A percentile compares a stretch with the other conserved stretches of the same genome.
Conservation (phyloP, 2,888 invertebrate genomes). For the Onchidella celtica region DNA sequence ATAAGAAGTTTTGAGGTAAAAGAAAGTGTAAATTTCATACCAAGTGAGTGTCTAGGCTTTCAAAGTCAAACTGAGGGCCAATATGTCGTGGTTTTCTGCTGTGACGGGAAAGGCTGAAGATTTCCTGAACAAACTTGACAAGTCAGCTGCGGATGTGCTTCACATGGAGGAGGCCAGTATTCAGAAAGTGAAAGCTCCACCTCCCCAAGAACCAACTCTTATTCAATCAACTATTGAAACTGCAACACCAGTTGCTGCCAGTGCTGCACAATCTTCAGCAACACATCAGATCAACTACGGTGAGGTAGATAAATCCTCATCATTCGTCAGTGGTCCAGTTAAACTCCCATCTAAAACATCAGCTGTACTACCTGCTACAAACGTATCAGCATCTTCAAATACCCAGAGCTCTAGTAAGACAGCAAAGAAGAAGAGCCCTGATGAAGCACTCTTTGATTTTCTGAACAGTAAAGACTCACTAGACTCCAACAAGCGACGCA, state of each 20-base stretch:
- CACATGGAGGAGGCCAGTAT: constrained; percentile 57
- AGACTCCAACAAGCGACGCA: constrained; percentile 63
- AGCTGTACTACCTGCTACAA: constrained; percentile 36
- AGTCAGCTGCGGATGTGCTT: constrained; percentile 86
- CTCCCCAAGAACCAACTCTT: constrained; percentile 10
- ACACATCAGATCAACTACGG: constrained; percentile 56
- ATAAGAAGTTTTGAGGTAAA: too few relatives aligned
- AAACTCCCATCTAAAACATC: constrained; percentile 25
- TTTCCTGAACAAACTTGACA: constrained; percentile 87
- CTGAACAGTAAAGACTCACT: constrained; percentile 77
- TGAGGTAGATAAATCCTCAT: constrained; percentile 34
- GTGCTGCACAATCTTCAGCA: constrained; percentile 68
- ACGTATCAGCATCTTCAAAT: constrained; percentile 36
- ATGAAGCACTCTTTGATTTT: constrained; percentile 81
- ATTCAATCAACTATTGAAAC: constrained; percentile 6
- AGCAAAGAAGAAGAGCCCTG: constrained; percentile 73
- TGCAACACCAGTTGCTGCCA: constrained; percentile 41
- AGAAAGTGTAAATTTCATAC: too few relatives aligned
- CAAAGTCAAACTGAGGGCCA: too few relatives aligned
- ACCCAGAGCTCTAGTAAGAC: constrained; percentile 47
- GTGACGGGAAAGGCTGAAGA: constrained; percentile 88
- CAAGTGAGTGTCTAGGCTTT: too few relatives aligned
- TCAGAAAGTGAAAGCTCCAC: not conserved
- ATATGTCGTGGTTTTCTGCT: constrained; percentile 88
- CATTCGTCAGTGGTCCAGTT: constrained; percentile 4